These are phyloP conservation scores for Carassius auratus DNA, from an alignment of 2,113 vertebrate species.

Conservation along the genomic window DNA sequence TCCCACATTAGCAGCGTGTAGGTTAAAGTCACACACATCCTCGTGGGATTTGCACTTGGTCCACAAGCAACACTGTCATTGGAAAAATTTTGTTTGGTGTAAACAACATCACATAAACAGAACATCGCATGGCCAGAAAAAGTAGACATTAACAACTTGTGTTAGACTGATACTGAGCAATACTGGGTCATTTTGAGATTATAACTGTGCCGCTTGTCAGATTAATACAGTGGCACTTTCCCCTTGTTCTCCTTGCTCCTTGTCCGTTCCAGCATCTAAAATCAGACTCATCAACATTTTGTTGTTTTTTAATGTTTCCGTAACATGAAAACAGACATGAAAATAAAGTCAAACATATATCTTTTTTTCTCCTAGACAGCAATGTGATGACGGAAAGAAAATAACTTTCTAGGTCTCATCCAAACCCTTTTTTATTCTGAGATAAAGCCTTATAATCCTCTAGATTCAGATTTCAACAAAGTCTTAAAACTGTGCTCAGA, in stretches of 20 bases:
- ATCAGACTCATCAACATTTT: background rate
- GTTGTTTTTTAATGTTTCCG: background rate
- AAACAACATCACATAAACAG: slow-evolving; percentile 29
- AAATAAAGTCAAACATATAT: background rate
- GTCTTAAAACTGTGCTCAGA: background rate
- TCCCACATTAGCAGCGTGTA: slow-evolving; percentile 48
- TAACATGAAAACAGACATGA: background rate
- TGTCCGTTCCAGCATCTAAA: background rate
- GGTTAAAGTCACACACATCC: slow-evolving; percentile 38
- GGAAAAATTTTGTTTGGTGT: slow-evolving; percentile 37
- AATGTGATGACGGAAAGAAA: no score
- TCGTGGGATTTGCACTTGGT: background rate
- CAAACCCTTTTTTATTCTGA: no score
- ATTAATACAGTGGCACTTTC: background rate
- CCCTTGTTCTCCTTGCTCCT: background rate
- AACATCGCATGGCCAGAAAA: background rate
- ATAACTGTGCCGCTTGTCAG: background rate
- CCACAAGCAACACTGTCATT: slow-evolving; percentile 30
- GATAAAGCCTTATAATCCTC: no score
- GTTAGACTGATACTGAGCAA: background rate
- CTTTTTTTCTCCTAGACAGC: background rate
- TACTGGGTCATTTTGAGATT: background rate
- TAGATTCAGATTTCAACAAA: no score
- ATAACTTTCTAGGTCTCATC: no score
- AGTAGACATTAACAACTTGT: slow-evolving; percentile 15